Percentiles rank a stretch among this genome's conserved stretches.
Conservation (phyloP, 2,888 invertebrate genomes). For the Notocelia uddmanniana region DNA sequence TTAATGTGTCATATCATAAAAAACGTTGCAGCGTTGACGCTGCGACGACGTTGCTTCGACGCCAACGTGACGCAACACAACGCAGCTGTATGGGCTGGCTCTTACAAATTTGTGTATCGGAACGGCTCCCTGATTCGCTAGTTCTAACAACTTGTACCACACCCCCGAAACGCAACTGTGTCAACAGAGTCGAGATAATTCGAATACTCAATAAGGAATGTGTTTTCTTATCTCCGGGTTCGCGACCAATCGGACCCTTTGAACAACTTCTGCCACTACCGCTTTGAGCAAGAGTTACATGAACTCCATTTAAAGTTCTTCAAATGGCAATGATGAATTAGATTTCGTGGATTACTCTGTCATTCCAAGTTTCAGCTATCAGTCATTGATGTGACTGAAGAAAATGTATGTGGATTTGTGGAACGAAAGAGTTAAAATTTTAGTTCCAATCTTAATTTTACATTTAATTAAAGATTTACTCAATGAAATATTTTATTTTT, state of each 20-base stretch:
- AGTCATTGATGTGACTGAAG: conserved; percentile 21
- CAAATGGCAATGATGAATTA: conserved; percentile 39
- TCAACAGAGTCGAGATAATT: conserved; percentile 80
- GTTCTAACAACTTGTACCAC: conserved; percentile 50
- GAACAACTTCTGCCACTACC: conserved; percentile 60
- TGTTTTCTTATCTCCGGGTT: conserved; percentile 79
- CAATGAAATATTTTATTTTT: neutral
- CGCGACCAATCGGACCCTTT: conserved; percentile 71
- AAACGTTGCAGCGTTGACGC: too few species aligned
- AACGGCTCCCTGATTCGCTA: conserved; percentile 44
- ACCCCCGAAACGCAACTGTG: conserved; percentile 71
- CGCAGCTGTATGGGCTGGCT: too few species aligned
- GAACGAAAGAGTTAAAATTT: neutral
- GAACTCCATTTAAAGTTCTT: conserved; percentile 38
- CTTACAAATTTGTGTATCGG: too few species aligned
- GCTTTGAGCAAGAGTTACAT: conserved; percentile 33
- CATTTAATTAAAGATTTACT: neutral
- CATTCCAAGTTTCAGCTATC: conserved; percentile 31
- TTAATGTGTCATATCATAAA: too few species aligned
- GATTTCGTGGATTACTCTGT: conserved; percentile 28
- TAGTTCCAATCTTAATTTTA: neutral
- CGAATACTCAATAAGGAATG: conserved; percentile 78
- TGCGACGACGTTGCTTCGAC: too few species aligned
- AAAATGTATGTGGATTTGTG: neutral
- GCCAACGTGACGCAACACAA: too few species aligned